phyloP scores from a whole-genome alignment of 1,140 invertebrate genomes.

The Nymphalis io region DNA sequence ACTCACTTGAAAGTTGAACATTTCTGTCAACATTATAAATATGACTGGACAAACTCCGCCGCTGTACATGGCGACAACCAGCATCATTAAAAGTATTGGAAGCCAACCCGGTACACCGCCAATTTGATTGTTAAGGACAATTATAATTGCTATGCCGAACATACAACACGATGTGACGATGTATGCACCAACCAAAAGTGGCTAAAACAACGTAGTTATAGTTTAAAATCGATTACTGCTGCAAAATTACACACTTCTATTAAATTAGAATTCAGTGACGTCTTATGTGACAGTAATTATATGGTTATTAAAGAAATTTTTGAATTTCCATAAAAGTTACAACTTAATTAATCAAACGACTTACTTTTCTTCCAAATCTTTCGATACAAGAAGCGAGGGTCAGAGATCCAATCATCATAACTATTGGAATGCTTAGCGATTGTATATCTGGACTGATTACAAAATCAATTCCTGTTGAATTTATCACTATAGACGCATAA shows the following conservation, averaged over 20 bases:
- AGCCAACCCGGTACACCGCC: constrained; percentile 50
- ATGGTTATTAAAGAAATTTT: too few relatives aligned
- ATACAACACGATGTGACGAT: constrained; percentile 37
- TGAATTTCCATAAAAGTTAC: too few relatives aligned
- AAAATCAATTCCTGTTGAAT: constrained; percentile 46
- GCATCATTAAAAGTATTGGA: constrained; percentile 49
- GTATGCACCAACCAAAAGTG: constrained; percentile 41
- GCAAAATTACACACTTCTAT: too few relatives aligned
- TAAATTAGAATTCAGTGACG: too few relatives aligned
- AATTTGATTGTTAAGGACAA: constrained; percentile 43
- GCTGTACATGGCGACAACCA: constrained; percentile 47
- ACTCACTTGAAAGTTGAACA: constrained; percentile 61
- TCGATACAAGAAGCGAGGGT: constrained; percentile 48
- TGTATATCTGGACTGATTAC: constrained; percentile 55
- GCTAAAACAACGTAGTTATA: constrained; percentile 47
- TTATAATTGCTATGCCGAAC: constrained; percentile 39
- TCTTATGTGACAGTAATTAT: too few relatives aligned
- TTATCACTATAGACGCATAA: constrained; percentile 48
- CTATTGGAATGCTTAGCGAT: constrained; percentile 51
- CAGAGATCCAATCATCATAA: constrained; percentile 55
- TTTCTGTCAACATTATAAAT: constrained; percentile 58
- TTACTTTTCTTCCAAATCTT: constrained; percentile 58
- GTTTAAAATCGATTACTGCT: too few relatives aligned
- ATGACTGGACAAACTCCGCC: constrained; percentile 51
- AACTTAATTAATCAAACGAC: too few relatives aligned